Conservation (phyloP, 2,888 invertebrate species). For the Camptogramma bilineatum region DNA sequence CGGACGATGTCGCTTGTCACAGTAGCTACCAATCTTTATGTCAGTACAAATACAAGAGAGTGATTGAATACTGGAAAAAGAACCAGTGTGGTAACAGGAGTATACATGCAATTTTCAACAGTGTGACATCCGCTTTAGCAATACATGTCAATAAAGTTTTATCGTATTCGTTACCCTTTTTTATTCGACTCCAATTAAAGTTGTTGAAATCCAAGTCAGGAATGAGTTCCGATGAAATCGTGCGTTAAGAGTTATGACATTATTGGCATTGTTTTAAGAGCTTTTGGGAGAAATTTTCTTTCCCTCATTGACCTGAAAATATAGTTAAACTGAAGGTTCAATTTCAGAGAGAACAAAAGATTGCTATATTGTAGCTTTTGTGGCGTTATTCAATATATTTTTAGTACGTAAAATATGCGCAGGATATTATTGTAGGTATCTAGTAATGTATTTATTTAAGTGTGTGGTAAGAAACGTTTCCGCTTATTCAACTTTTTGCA, state of each 20-base stretch:
- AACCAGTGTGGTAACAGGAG: neutral
- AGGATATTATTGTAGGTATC: too few relatives aligned
- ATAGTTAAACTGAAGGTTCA: neutral
- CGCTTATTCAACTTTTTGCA: constrained; percentile 18
- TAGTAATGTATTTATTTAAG: neutral
- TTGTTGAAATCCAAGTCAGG: constrained; percentile 17
- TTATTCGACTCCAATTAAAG: constrained; percentile 24
- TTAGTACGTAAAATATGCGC: too few relatives aligned
- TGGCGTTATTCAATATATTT: too few relatives aligned
- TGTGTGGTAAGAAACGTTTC: constrained; percentile 8
- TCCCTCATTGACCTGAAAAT: neutral
- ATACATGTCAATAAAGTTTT: constrained; percentile 23
- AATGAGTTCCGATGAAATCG: constrained; percentile 17
- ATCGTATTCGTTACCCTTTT: constrained; percentile 14
- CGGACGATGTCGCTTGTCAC: too few relatives aligned
- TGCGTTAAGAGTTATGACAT: constrained; percentile 11
- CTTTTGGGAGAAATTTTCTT: neutral
- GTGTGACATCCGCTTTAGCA: constrained; percentile 6
- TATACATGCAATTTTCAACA: neutral
- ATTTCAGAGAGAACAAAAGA: neutral
- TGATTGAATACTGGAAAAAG: too few relatives aligned
- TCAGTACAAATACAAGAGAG: too few relatives aligned
- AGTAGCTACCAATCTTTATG: too few relatives aligned
- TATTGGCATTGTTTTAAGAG: constrained; percentile 12
- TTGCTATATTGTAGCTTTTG: neutral